phyloP scores from a whole-genome alignment of 2,888 invertebrate species.

The Watsonalla binaria region DNA sequence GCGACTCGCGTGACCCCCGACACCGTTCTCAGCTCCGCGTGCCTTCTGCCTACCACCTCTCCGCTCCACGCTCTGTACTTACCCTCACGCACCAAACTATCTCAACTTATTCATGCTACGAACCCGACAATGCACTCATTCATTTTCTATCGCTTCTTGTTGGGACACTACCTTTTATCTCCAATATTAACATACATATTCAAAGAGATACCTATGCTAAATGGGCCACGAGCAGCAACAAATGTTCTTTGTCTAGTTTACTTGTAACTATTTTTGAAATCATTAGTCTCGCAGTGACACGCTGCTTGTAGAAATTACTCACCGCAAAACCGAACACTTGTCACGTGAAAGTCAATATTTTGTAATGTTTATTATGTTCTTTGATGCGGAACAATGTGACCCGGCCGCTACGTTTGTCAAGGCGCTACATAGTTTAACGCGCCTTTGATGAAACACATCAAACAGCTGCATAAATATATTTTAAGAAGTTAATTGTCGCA shows the following conservation, averaged over 20 bases:
- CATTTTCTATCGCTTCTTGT: constrained; percentile 18
- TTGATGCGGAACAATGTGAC: constrained; percentile 63
- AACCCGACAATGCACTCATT: constrained; percentile 28
- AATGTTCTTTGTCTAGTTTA: constrained; percentile 40
- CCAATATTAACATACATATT: constrained; percentile 28
- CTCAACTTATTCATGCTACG: constrained; percentile 18
- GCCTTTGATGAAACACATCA: constrained; percentile 49
- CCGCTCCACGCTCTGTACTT: constrained; percentile 11
- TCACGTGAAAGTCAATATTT: constrained; percentile 60
- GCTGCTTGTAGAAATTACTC: constrained; percentile 52
- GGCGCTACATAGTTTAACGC: constrained; percentile 54
- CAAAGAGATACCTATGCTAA: constrained; percentile 30
- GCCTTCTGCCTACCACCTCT: constrained; percentile 12
- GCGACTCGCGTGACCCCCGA: constrained; percentile 52
- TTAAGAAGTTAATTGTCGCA: constrained; percentile 49
- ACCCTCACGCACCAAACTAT: constrained; percentile 13
- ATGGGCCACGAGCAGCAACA: constrained; percentile 34
- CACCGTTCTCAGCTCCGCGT: constrained; percentile 6
- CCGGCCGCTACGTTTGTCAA: constrained; percentile 47
- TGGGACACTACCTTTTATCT: constrained; percentile 16
- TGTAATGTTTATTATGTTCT: constrained; percentile 61
- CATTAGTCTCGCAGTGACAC: constrained; percentile 51
- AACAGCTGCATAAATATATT: constrained; percentile 54
- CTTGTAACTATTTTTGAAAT: constrained; percentile 56
- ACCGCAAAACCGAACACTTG: constrained; percentile 56